Percentiles rank a stretch among this genome's conserved stretches.
Evolutionary conservation across 2,888 invertebrate species (phyloP).

Genomic region (Lacanobia oleracea): DNA sequence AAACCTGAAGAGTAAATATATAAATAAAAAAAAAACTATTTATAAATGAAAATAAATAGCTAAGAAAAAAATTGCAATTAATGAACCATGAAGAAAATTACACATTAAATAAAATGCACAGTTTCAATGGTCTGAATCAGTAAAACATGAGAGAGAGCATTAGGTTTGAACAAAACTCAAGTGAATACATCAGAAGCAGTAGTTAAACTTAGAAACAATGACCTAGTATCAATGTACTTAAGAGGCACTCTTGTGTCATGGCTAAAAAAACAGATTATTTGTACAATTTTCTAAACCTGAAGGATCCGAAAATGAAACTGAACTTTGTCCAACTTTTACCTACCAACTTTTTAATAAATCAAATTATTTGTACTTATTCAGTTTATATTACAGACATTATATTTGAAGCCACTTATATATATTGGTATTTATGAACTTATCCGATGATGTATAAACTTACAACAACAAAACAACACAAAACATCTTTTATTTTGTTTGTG

Average conservation of each 20-base stretch:
- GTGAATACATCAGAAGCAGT: conserved; percentile 44
- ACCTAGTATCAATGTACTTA: conserved; percentile 57
- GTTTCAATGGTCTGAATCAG: background rate
- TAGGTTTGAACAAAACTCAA: conserved; percentile 37
- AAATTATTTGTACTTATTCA: background rate
- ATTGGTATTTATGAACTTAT: too few relatives aligned
- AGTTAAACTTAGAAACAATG: conserved; percentile 50
- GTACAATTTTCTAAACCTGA: too few relatives aligned
- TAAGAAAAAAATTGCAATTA: background rate
- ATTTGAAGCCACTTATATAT: too few relatives aligned
- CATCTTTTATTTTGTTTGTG: too few relatives aligned
- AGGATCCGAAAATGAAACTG: background rate
- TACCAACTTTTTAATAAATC: background rate
- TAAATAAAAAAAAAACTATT: background rate
- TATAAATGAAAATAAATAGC: background rate
- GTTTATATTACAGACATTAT: background rate
- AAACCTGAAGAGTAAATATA: background rate
- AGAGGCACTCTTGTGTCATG: conserved; percentile 15
- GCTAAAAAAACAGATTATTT: background rate
- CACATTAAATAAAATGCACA: background rate
- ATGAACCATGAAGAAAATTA: background rate
- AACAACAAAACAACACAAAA: too few relatives aligned
- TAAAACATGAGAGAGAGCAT: conserved; percentile 14
- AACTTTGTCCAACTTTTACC: background rate
- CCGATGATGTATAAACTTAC: too few relatives aligned